Evolutionary conservation across 2,888 invertebrate species (phyloP), one percentile per base, ranked within the genome.

Genomic region (Unio delphinus): DNA sequence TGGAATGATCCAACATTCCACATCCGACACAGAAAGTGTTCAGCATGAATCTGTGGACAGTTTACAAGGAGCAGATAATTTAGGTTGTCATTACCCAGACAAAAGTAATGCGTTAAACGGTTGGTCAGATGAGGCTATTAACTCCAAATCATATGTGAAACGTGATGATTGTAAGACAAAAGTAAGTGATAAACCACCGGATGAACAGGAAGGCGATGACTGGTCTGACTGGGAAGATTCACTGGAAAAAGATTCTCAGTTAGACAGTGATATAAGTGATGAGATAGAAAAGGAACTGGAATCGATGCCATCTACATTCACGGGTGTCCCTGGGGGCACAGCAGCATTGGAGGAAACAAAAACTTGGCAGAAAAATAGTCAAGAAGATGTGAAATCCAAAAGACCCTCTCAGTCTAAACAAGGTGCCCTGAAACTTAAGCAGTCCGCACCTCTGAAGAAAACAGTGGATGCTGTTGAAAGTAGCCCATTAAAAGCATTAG

Each of bases 221-320:
- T 81, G 80, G 80, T 75, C 81, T 56, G 82, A 80, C 65, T 80
- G 81, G 82, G 80, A 79, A 20, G 70, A 74, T 30, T 45, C 45
- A 45, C 15, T 45, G 45, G 45, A 45, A 45, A 45, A 45, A 45
- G 45, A 45, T 15, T 45, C 45, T 45, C 45, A 45, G 11, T 45
- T 45, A 45, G 72, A 74, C 20, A 70, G 70, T 65, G 74, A 74
- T 56, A 71, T 75, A 15, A 79, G 80, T 76, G 78, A 80, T 57
- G 78, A 80, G 64, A 80, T 81, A 54, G 81, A 79, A 64, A 75
- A 64, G 61, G 78, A 81, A 72, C 65, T 72, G 54, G 26, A 64
- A 28, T 65, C 28, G 18, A 72, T 72, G 72, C 72, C 68, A 20
- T 59, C 65, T 8, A 72, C 72, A 28, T 59, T 72, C n/a, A 64